These are phyloP conservation scores for Leiothrix lutea DNA, from an alignment of 2,113 vertebrate genomes.

Conservation along the genomic window DNA sequence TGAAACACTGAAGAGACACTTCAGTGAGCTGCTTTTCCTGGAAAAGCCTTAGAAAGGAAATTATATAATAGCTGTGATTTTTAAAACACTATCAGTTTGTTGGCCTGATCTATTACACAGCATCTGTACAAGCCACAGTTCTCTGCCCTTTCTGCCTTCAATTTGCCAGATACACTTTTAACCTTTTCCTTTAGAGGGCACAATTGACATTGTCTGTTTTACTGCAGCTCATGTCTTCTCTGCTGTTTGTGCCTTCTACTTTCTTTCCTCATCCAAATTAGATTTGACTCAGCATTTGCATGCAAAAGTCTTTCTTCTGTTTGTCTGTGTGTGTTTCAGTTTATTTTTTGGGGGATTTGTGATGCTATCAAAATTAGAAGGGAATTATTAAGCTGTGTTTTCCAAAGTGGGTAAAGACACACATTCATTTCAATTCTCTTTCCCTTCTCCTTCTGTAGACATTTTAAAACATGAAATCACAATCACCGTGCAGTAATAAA, in stretches of 20 bases:
- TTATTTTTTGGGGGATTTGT: not conserved
- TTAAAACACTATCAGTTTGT: not conserved
- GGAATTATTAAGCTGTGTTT: not conserved
- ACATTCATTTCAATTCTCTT: not conserved
- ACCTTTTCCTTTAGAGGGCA: not conserved
- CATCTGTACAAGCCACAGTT: not conserved
- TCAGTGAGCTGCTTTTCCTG: not conserved
- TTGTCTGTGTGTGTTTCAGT: not conserved
- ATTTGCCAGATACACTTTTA: not conserved
- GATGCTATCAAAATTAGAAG: not conserved
- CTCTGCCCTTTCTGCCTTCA: not conserved
- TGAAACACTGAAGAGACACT: not conserved
- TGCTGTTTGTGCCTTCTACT: not conserved
- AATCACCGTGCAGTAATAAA: not conserved
- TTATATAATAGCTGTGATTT: not conserved
- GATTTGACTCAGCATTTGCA: not conserved
- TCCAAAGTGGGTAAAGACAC: not conserved
- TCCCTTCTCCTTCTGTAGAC: not conserved
- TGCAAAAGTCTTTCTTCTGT: not conserved
- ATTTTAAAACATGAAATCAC: not conserved
- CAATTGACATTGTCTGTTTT: not conserved
- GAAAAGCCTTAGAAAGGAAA: not conserved
- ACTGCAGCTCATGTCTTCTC: not conserved
- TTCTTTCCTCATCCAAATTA: not conserved
- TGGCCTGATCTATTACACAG: not conserved